Evolutionary conservation across 2,888 invertebrate species (phyloP).

Genomic region (Drosophila atripex): DNA sequence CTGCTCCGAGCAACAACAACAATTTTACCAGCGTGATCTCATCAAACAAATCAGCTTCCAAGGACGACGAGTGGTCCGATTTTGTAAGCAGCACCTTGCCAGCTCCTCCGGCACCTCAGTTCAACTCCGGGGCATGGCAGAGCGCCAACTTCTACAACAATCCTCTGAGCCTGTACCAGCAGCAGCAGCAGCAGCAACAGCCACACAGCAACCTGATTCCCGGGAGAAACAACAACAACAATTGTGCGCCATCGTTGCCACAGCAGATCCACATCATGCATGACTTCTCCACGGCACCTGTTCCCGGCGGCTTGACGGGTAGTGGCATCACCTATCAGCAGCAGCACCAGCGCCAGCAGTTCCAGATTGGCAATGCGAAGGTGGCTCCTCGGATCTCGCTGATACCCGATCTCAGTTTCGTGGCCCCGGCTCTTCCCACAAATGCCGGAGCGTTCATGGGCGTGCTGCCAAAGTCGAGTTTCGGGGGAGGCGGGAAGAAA

Average conservation of each 20-base stretch:
- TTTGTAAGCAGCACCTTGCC: constrained; percentile 85
- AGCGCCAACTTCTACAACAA: constrained; percentile 82
- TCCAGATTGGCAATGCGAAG: constrained; percentile 80
- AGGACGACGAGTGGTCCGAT: constrained; percentile 86
- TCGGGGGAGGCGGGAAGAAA: constrained; percentile 78
- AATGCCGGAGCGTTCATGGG: constrained; percentile 82
- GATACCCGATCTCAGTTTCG: constrained; percentile 86
- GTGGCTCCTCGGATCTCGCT: constrained; percentile 84
- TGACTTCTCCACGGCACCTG: constrained; percentile 80
- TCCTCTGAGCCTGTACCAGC: constrained; percentile 81
- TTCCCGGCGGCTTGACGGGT: constrained; percentile 5
- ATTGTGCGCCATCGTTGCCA: constrained; percentile 56
- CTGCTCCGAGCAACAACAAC: constrained; percentile 40
- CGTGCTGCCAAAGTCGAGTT: constrained; percentile 80
- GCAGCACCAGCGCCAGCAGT: constrained; percentile 64
- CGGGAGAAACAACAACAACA: constrained; percentile 55
- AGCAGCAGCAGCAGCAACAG: constrained; percentile 65
- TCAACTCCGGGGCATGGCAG: constrained; percentile 83
- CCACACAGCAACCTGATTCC: constrained; percentile 72
- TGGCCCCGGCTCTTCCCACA: constrained; percentile 84
- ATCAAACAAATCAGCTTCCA: constrained; percentile 44
- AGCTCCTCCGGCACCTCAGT: constrained; percentile 69
- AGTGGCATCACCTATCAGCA: constrained; percentile 50
- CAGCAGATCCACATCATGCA: constrained; percentile 82
- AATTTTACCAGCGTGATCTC: constrained; percentile 50